Evolutionary conservation across 2,113 vertebrate species (phyloP), one percentile per base, ranked within the genome.

Genomic region (Lampris incognitus): DNA sequence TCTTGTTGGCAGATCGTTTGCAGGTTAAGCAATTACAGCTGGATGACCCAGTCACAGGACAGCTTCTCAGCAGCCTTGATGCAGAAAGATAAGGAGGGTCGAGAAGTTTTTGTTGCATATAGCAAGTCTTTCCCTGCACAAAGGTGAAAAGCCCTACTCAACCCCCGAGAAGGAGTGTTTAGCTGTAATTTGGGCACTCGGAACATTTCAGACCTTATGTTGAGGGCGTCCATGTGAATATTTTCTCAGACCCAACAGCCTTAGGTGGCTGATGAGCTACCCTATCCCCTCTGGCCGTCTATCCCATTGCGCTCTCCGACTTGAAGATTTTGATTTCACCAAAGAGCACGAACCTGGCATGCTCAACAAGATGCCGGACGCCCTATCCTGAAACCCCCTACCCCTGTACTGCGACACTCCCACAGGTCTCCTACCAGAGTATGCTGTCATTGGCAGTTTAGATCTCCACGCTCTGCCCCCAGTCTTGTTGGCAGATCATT

Each of bases 171-270:
- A 24, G 24, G 24, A 24, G 24, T 24, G 24, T 24, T 24, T 24
- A 24, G 24, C 24, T 24, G 71, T 80, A 0, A 81, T 76, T 10
- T 81, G 60, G 72, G 63, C 70, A 3, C 65, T 79, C 1, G 24
- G 64, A 74, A 51, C 70, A 79, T 9, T 80, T 74, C 7, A 50
- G 66, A 6, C 66, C 73, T 0, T 81, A 76, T n/a, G 7, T 66
- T 4, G 48, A 72, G 3, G 52, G 78, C 6, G 51, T 69, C 0
- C 38, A 72, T 4, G 48, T 81, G 8, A 76, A 60, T 1, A 10
- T 76, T 1, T 66, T 48, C 9, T 60, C 60, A 9, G 54, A 74
- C 48, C 55, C 24, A 24, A 24, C 24, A 24, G 24, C 24, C 24
- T 24, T 24, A 24, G 24, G 24, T 24, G 24, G 24, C 24, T 24